A percentile compares a stretch with the other conserved stretches of the same genome.
phyloP scores from a whole-genome alignment of 1,140 invertebrate species.

The Diachasma alloeum region DNA sequence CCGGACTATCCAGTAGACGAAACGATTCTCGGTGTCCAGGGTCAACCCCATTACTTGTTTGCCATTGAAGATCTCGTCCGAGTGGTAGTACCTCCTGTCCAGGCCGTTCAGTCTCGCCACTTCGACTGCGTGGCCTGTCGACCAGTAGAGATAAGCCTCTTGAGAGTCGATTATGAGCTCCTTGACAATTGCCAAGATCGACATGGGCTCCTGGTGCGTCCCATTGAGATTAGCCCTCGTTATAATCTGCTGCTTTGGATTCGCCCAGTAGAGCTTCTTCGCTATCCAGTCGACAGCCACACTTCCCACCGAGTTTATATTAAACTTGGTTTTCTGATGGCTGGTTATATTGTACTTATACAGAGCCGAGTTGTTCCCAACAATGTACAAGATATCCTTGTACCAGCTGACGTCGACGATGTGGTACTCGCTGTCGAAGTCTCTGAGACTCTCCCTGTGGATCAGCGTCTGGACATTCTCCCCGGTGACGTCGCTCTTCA shows the following conservation, averaged over 20 bases:
- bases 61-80: slow-evolving; percentile 78
- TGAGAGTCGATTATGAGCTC: slow-evolving; percentile 84
- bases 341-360: slow-evolving; percentile 76
- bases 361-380: slow-evolving; percentile 77
- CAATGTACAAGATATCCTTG: slow-evolving; percentile 75
- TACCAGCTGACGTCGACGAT: slow-evolving; percentile 77
- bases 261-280: slow-evolving; percentile 89
- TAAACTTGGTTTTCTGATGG: slow-evolving; percentile 67
- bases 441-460: slow-evolving; percentile 66
- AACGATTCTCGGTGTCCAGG: slow-evolving; percentile 76
- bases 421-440: slow-evolving; percentile 62
- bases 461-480: slow-evolving; percentile 73
- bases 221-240: slow-evolving; percentile 74
- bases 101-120: slow-evolving; percentile 81
- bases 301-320: slow-evolving; percentile 77
- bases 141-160: slow-evolving; percentile 87
- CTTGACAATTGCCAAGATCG: slow-evolving; percentile 79
- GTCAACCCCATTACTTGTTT: slow-evolving; percentile 86
- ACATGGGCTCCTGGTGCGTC: slow-evolving; percentile 77
- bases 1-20: slow-evolving; percentile 82
- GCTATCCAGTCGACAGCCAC: slow-evolving; percentile 90
- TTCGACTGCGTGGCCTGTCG: slow-evolving; percentile 83
- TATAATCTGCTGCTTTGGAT: slow-evolving; percentile 81
- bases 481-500: slow-evolving; percentile 79
- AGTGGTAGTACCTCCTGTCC: slow-evolving; percentile 76